A percentile compares a stretch with the other conserved stretches of the same genome.
Conservation (phyloP, 1,140 invertebrate genomes). For the Condylostylus longicornis region DNA sequence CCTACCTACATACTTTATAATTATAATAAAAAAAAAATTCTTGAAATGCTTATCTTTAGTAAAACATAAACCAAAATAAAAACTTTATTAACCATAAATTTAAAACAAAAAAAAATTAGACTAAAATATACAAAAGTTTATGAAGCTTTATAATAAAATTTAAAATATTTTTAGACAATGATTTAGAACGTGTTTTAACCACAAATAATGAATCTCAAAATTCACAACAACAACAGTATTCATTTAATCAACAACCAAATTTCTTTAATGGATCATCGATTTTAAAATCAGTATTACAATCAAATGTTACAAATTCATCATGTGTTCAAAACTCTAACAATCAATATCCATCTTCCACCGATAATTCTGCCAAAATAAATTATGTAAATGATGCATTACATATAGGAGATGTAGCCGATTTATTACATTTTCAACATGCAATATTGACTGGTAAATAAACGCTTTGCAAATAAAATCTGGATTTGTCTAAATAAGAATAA, state of each 20-base stretch:
- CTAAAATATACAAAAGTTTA: too few species aligned
- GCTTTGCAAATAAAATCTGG: not conserved
- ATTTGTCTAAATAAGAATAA: slow-evolving; percentile 1
- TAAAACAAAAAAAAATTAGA: too few species aligned
- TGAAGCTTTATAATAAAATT: too few species aligned
- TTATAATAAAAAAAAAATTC: too few species aligned
- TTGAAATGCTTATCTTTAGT: too few species aligned
- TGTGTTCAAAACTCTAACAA: slow-evolving; percentile 1
- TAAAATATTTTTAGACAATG: too few species aligned
- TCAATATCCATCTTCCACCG: too few species aligned
- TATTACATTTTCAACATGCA: slow-evolving; percentile 72
- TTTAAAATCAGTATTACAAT: too few species aligned
- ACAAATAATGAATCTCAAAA: slow-evolving; percentile 1
- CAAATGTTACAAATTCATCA: not conserved
- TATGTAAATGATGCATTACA: slow-evolving; percentile 35
- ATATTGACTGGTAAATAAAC: slow-evolving; percentile 57
- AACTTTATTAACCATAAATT: too few species aligned
- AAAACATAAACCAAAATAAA: too few species aligned
- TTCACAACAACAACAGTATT: slow-evolving; percentile 5
- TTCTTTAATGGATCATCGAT: slow-evolving; percentile 19
- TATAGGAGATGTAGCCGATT: slow-evolving; percentile 65
- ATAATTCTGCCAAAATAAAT: slow-evolving; percentile 15
- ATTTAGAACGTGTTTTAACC: too few species aligned
- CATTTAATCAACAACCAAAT: slow-evolving; percentile 13
- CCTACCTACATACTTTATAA: not conserved